Conservation (phyloP, 1,140 invertebrate genomes). For the Paramacrobiotus metropolitanus region DNA sequence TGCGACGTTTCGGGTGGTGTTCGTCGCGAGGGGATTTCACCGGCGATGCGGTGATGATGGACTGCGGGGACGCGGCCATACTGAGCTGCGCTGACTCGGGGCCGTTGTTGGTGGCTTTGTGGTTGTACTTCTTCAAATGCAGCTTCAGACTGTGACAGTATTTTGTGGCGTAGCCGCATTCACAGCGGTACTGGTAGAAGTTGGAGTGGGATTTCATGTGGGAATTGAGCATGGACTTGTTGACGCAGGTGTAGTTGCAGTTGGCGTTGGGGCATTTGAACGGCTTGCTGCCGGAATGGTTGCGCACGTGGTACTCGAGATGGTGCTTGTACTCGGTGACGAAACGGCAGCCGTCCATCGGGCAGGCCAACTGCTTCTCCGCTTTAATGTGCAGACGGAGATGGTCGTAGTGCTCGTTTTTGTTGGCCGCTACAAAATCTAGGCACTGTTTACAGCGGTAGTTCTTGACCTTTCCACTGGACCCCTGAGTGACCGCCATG, state of each 20-base stretch:
- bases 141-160: constrained; percentile 92
- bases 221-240: constrained; percentile 97
- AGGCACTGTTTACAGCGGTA: constrained; percentile 75
- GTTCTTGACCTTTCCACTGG: constrained; percentile 32
- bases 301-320: constrained; percentile 81
- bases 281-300: constrained; percentile 84
- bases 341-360: constrained; percentile 54
- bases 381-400: constrained; percentile 64
- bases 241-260: constrained; percentile 79
- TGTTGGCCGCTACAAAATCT: constrained; percentile 51
- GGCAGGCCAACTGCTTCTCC: constrained; percentile 71
- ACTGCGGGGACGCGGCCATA: constrained; percentile 34
- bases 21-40: too few relatives aligned
- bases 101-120: constrained; percentile 51
- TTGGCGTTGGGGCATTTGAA: constrained; percentile 59
- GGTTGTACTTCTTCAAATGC: constrained; percentile 71
- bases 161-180: constrained; percentile 92
- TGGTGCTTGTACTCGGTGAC: constrained; percentile 98
- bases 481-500: too few relatives aligned
- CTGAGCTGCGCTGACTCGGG: constrained; percentile 48
- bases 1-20: too few relatives aligned
- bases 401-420: constrained; percentile 80
- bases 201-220: constrained; percentile 95
- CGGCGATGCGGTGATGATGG: too few relatives aligned
- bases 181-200: constrained; percentile 84